Percentiles rank a stretch among this genome's conserved stretches.
phyloP scores from a whole-genome alignment of 1,140 invertebrate genomes.

The Drosophila ercepeae region DNA sequence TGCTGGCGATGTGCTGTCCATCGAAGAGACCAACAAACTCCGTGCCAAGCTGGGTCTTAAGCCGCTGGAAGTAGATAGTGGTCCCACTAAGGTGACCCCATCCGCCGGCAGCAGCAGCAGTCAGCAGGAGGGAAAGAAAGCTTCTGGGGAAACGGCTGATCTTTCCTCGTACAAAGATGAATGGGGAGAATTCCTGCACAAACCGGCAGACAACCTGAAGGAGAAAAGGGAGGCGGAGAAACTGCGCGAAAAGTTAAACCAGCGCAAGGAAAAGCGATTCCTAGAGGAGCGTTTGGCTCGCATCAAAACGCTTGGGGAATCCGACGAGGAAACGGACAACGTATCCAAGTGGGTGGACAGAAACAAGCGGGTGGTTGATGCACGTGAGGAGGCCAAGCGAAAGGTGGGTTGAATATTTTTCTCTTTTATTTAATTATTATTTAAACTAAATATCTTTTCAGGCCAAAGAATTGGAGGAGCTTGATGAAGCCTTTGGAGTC shows the following conservation, averaged over 20 bases:
- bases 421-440: neutral
- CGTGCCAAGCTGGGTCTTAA: slow-evolving; percentile 97
- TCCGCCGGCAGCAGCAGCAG: slow-evolving; percentile 25
- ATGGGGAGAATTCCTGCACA: slow-evolving; percentile 96
- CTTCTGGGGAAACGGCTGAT: slow-evolving; percentile 78
- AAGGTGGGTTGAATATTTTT: slow-evolving; percentile 86
- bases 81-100: slow-evolving; percentile 51
- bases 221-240: slow-evolving; percentile 92
- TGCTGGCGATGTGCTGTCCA: slow-evolving; percentile 88
- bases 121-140: slow-evolving; percentile 44
- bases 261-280: slow-evolving; percentile 91
- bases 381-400: slow-evolving; percentile 94
- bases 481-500: slow-evolving; percentile 98
- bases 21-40: slow-evolving; percentile 96
- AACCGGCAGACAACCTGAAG: slow-evolving; percentile 92
- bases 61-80: slow-evolving; percentile 90
- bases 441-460: slow-evolving; percentile 67
- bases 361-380: slow-evolving; percentile 90
- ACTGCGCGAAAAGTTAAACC: slow-evolving; percentile 91
- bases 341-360: slow-evolving; percentile 92
- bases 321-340: slow-evolving; percentile 91
- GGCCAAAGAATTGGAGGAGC: slow-evolving; percentile 96
- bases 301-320: slow-evolving; percentile 89
- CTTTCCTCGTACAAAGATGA: slow-evolving; percentile 89
- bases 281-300: slow-evolving; percentile 88